These are phyloP conservation scores for Cisticola juncidis DNA, from an alignment of 2,113 vertebrate species.

Conservation along the genomic window DNA sequence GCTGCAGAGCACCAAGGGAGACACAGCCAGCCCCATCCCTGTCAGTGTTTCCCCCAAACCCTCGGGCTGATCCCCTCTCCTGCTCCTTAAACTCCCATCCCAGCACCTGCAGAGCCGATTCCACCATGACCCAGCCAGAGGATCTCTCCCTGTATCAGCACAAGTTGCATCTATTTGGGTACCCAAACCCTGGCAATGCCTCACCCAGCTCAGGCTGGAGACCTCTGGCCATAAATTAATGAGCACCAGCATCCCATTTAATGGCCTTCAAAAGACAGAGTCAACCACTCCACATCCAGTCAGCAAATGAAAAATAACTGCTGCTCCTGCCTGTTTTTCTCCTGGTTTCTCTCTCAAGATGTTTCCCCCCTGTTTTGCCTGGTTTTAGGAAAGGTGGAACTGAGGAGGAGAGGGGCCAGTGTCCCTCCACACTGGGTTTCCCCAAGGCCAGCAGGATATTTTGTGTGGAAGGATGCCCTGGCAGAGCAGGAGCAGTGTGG, in stretches of 20 bases:
- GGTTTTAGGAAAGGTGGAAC: not conserved
- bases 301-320: not conserved
- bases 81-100: not conserved
- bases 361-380: accelerated
- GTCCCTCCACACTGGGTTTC: not conserved
- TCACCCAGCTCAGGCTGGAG: not conserved
- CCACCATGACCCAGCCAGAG: not conserved
- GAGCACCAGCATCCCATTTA: not conserved
- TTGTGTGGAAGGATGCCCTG: not conserved
- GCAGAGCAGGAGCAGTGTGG: not conserved
- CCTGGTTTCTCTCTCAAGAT: not conserved
- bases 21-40: accelerated
- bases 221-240: not conserved
- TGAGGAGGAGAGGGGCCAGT: not conserved
- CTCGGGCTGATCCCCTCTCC: not conserved
- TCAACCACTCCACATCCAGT: not conserved
- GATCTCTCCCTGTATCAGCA: not conserved
- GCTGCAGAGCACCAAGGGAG: accelerated
- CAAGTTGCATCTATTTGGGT: not conserved
- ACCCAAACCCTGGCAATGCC: not conserved
- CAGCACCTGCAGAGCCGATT: not conserved
- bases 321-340: not conserved
- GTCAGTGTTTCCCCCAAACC: too few species aligned
- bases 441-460: not conserved
- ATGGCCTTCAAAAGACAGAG: not conserved